A percentile compares a stretch with the other conserved stretches of the same genome.
phyloP scores from a whole-genome alignment of 2,888 invertebrate genomes.

The Latrodectus elegans region DNA sequence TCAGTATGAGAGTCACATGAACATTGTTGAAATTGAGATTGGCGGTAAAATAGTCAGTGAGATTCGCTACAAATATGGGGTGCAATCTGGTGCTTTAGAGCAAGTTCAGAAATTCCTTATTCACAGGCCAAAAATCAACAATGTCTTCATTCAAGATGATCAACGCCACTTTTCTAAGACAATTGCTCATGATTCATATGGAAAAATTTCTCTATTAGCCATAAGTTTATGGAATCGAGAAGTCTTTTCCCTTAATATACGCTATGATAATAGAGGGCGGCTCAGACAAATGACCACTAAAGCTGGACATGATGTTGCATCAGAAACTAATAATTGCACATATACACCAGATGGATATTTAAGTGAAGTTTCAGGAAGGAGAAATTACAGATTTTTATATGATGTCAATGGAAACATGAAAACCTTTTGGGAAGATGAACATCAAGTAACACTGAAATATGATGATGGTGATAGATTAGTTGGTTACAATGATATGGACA shows the following conservation, averaged over 20 bases:
- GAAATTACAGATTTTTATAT: conserved; percentile 94
- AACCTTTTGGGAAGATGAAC: conserved; percentile 73
- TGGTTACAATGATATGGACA: conserved; percentile 73
- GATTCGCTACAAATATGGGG: conserved; percentile 82
- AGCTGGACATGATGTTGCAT: conserved; percentile 91
- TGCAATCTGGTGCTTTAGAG: conserved; percentile 86
- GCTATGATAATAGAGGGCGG: conserved; percentile 75
- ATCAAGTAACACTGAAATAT: conserved; percentile 73
- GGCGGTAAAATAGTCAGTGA: conserved; percentile 70
- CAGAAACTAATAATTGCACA: conserved; percentile 89
- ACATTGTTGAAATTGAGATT: conserved; percentile 70
- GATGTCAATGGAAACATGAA: conserved; percentile 93
- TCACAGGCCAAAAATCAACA: conserved; percentile 82
- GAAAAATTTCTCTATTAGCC: conserved; percentile 69
- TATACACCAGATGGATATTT: conserved; percentile 97
- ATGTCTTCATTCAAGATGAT: conserved; percentile 89
- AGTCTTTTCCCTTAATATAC: conserved; percentile 71
- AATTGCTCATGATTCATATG: conserved; percentile 70
- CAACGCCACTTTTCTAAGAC: conserved; percentile 85
- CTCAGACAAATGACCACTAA: conserved; percentile 83
- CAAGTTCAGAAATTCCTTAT: conserved; percentile 88
- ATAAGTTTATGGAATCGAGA: conserved; percentile 71
- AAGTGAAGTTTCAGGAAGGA: conserved; percentile 90
- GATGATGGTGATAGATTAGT: conserved; percentile 75
- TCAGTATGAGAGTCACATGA: conserved; percentile 82